These are phyloP conservation scores for Coleophora flavipennella DNA, from an alignment of 2,888 invertebrate genomes.

Conservation along the genomic window DNA sequence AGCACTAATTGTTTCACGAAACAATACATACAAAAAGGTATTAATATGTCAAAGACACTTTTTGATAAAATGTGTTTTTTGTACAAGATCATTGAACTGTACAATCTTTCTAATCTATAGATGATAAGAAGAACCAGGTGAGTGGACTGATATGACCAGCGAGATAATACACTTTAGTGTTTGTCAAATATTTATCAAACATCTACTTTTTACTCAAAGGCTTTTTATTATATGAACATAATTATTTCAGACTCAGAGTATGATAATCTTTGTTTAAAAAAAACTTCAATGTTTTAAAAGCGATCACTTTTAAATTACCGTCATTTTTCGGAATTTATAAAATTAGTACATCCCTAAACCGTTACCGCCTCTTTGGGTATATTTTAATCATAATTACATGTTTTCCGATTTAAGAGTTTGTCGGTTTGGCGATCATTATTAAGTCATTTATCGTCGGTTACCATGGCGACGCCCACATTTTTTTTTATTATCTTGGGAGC, in stretches of 20 bases:
- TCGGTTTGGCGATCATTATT: constrained; percentile 54
- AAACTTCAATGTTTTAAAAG: not conserved
- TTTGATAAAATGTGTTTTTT: not conserved
- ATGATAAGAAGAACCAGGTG: not conserved
- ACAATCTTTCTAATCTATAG: constrained; percentile 13
- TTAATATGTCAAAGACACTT: not conserved
- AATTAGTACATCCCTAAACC: constrained; percentile 18
- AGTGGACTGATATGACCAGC: not conserved
- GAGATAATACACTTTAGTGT: not conserved
- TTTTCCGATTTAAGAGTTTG: constrained; percentile 55
- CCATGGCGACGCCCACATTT: constrained; percentile 51
- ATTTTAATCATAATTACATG: constrained; percentile 55
- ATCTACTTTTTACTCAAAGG: no score
- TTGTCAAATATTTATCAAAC: not conserved
- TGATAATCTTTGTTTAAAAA: no score
- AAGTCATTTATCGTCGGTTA: constrained; percentile 54
- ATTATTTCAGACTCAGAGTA: no score
- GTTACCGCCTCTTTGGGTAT: constrained; percentile 24
- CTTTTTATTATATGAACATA: no score
- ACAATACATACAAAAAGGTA: no score
- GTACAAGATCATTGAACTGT: not conserved
- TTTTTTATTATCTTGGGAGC: constrained; percentile 12
- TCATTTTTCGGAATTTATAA: constrained; percentile 1
- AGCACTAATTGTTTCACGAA: no score
- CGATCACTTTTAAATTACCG: not conserved